A percentile compares a stretch with the other conserved stretches of the same genome.
phyloP scores from a whole-genome alignment of 2,113 vertebrate species.

The Rutilus rutilus region DNA sequence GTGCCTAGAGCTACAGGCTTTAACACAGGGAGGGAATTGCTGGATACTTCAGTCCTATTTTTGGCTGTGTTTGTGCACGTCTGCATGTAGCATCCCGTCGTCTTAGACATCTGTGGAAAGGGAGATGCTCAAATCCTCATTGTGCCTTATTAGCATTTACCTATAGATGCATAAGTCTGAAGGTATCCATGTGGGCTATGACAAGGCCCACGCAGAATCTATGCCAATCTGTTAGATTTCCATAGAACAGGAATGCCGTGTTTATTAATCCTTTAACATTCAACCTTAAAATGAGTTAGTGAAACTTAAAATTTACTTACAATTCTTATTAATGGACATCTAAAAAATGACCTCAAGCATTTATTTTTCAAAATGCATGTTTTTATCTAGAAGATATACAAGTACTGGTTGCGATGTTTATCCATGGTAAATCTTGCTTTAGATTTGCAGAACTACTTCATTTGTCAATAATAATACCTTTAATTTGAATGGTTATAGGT shows the following conservation, averaged over 20 bases:
- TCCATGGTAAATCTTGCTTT: background rate
- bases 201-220: background rate
- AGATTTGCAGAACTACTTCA: background rate
- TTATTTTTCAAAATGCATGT: background rate
- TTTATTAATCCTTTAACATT: conserved; percentile 9
- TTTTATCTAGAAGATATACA: background rate
- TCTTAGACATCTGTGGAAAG: conserved; percentile 15
- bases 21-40: conserved; percentile 22
- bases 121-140: background rate
- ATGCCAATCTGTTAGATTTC: conserved; percentile 20
- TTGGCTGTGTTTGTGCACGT: background rate
- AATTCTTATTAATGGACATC: background rate
- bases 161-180: background rate
- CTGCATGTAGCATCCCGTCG: background rate
- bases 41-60: conserved; percentile 27
- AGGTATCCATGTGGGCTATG: background rate
- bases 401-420: background rate
- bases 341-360: background rate
- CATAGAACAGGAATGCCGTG: background rate
- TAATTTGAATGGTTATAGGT: background rate
- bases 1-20: conserved; percentile 40
- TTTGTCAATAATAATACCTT: background rate
- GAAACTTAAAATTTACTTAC: background rate
- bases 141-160: background rate
- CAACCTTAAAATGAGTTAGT: background rate